Evolutionary conservation across 2,888 invertebrate species (phyloP), one percentile per base, ranked within the genome.

Genomic region (Leucoptera coffeella): DNA sequence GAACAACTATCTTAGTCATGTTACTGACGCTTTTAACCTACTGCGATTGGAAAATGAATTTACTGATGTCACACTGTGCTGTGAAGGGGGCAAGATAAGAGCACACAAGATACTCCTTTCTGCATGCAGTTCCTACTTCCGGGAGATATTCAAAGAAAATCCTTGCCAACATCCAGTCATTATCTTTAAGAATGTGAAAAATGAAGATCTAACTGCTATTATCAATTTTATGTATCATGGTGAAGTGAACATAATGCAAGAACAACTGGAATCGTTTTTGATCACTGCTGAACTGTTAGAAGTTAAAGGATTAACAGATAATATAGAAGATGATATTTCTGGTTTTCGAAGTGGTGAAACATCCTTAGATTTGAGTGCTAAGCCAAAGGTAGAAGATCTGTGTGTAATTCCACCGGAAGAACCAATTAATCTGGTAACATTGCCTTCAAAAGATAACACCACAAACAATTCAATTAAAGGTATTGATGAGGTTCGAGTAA

Each of bases 101-200:
- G 89, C 89, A 20, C 90, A 90, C 47, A 87, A 85, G 72, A 82
- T 89, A 73, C 74, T 90, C 27, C 65, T 90, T 12, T 86, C 88
- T 1, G 88, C 88, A 4, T 90, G 89, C 49, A 89, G 89, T 43
- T 77, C 77, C 37, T 90, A 88, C 49, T 89, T 90, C 47, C 76
- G 73, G 37, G 76, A 78, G 43, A 75, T 79, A 38, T 78, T 80
- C 34, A 73, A 82, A 64, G 85, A 85, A 50, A 85, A 84, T 50
- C 85, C 85, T 22, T 85, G 84, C 45, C 82, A 82, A 36, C 85
- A 86, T 60, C 85, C 85, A 34, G 82, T 86, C 29, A 82, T 86
- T 37, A 84, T 86, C 55, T 83, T 86, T 50, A 78, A 82, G 43
- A 85, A 85, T 47, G 83, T 85, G 32, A 83, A 80, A 47, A 85